Base-by-base conservation (phyloP, 2,797 vertebrate genomes). In the Pempheris klunzingeri region DNA sequence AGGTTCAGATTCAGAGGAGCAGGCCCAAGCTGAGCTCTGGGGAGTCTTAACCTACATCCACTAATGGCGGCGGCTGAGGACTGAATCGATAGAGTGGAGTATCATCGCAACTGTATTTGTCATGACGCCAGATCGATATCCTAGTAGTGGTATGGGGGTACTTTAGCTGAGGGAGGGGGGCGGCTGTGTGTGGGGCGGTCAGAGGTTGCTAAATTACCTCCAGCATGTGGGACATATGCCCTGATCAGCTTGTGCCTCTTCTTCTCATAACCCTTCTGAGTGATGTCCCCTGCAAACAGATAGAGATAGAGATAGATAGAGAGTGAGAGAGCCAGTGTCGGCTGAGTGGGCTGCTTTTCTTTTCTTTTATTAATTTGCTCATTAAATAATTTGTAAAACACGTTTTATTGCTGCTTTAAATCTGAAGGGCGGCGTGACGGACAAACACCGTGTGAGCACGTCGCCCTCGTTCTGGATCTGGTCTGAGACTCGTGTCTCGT, bases 251-350 rank as follows among this genome's bases (percentile, higher is more conserved):
- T 98, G 88, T 96, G 97, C 93, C 97, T 96, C 95, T 98, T 98
- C 96, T 98, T 98, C 94, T 98, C 97, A 94, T 98, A 98, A 92
- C 97, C 97, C 92, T 98, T 98, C 92, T 98, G 97, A 92, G 97
- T 98, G 95, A 98, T 98, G 96, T 98, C 97, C 90, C 97, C 97
- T 98, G 95, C 49, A 90, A 96, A 96, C 90, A 92, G 77, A 91
- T 70, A 90, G 74, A 91, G 77, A 91, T 70, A 90, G 74, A 91
- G 80, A 89, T 78, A 90, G 43, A 79, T 60, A 80, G 68, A 83
- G 87, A 82, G 86, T 87, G 92, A 91, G 90, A 80, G 85, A 87
- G 87, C 66, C 86, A 67, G 79, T 2, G 62, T 22, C 7, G 82
- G 80, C 52, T 64, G 76, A 0, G 17, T 7, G 49, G 70, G 74